phyloP scores from a whole-genome alignment of 2,888 invertebrate species.

The Calliphora vomitoria region DNA sequence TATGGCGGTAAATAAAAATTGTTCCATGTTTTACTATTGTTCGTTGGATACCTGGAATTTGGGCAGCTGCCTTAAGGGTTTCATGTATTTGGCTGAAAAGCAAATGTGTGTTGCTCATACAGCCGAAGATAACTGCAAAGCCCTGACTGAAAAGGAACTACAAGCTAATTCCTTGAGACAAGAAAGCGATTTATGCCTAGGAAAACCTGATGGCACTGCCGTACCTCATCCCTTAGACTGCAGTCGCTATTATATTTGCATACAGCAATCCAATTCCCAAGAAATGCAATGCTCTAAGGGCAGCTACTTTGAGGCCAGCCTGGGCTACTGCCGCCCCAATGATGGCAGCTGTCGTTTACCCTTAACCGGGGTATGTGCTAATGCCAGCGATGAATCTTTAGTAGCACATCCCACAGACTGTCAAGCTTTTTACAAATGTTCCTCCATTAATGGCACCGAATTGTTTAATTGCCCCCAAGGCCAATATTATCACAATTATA shows the following conservation, averaged over 20 bases:
- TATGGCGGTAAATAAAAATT: slow-evolving; percentile 74
- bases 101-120: slow-evolving; percentile 75
- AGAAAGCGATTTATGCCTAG: slow-evolving; percentile 70
- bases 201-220: slow-evolving; percentile 75
- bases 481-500: slow-evolving; percentile 77
- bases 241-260: slow-evolving; percentile 78
- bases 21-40: slow-evolving; percentile 79
- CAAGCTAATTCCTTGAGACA: neutral
- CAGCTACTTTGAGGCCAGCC: slow-evolving; percentile 77
- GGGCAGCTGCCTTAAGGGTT: slow-evolving; percentile 78
- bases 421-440: slow-evolving; percentile 79
- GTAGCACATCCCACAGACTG: slow-evolving; percentile 78
- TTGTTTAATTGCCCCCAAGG: slow-evolving; percentile 77
- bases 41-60: slow-evolving; percentile 77
- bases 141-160: neutral
- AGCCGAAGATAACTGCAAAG: slow-evolving; percentile 70
- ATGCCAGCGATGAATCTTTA: slow-evolving; percentile 73
- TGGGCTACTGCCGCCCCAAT: slow-evolving; percentile 79
- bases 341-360: slow-evolving; percentile 78
- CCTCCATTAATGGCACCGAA: slow-evolving; percentile 72
- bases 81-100: slow-evolving; percentile 73
- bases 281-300: slow-evolving; percentile 77
- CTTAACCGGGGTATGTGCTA: slow-evolving; percentile 71
- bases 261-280: slow-evolving; percentile 67
- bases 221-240: slow-evolving; percentile 78